These are phyloP conservation scores for Hirudo medicinalis DNA, from an alignment of 1,140 invertebrate genomes.

Conservation along the genomic window DNA sequence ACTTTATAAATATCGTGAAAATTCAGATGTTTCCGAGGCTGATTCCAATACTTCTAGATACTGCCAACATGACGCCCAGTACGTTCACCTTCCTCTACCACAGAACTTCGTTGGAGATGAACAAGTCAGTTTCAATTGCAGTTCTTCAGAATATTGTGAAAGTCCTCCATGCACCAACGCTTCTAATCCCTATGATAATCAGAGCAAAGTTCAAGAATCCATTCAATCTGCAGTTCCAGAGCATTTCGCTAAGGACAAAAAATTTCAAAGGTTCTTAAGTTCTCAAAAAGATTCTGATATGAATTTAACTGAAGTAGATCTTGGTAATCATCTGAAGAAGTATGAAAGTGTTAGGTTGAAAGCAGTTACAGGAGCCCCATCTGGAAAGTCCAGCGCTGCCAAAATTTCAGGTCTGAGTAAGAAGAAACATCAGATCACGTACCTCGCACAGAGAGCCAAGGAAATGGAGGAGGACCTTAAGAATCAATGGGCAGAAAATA, in stretches of 20 bases:
- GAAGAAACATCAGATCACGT: slow-evolving; percentile 88
- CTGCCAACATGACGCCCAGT: background rate
- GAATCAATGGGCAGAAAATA: slow-evolving; percentile 80
- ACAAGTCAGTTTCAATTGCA: slow-evolving; percentile 29
- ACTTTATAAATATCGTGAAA: background rate
- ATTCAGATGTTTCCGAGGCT: no score
- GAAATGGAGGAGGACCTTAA: slow-evolving; percentile 81
- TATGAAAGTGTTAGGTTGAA: slow-evolving; percentile 55
- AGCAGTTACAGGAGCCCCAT: slow-evolving; percentile 59
- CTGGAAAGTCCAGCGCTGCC: slow-evolving; percentile 43
- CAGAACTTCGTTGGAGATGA: background rate
- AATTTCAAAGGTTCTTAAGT: no score
- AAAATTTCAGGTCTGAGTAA: slow-evolving; percentile 52
- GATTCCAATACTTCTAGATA: background rate
- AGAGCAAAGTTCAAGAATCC: no score
- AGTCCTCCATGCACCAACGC: no score
- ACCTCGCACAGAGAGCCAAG: slow-evolving; percentile 79
- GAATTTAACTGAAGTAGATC: slow-evolving; percentile 64
- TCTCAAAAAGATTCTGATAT: background rate
- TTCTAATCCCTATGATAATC: no score
- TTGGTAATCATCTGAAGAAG: slow-evolving; percentile 64
- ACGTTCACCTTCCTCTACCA: background rate
- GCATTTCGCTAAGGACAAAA: background rate
- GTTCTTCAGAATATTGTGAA: no score
- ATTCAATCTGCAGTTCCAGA: no score